Conservation (phyloP, 2,888 invertebrate species). For the Andricus curvator region DNA sequence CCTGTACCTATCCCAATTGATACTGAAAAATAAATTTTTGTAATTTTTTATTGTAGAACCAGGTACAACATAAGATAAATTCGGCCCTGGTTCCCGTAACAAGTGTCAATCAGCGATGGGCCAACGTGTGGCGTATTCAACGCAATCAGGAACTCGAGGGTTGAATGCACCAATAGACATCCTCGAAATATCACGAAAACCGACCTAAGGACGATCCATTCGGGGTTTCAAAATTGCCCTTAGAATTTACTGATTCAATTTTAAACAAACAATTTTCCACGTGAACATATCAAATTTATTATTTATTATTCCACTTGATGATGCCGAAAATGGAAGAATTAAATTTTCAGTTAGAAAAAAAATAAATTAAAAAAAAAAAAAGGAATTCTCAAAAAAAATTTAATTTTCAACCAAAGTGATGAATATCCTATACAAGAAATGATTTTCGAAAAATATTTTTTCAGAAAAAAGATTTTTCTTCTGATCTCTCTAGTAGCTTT, state of each 20-base stretch:
- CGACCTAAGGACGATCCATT: constrained; percentile 47
- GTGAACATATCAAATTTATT: too few species aligned
- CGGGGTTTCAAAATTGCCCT: neutral
- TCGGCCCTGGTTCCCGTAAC: constrained; percentile 64
- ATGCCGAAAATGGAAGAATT: too few species aligned
- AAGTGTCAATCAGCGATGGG: constrained; percentile 73
- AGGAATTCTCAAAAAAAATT: too few species aligned
- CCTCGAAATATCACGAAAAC: constrained; percentile 49
- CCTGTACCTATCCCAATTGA: neutral
- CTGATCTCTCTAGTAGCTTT: too few species aligned
- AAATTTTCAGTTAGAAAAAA: too few species aligned
- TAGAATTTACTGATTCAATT: neutral
- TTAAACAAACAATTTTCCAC: too few species aligned
- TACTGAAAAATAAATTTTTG: neutral
- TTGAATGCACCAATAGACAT: constrained; percentile 60
- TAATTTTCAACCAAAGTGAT: too few species aligned
- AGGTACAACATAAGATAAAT: neutral
- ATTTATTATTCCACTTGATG: too few species aligned
- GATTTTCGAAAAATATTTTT: too few species aligned
- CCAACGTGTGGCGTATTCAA: constrained; percentile 61
- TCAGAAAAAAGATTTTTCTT: too few species aligned
- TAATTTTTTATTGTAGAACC: neutral
- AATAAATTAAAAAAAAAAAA: too few species aligned
- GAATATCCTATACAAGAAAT: too few species aligned
- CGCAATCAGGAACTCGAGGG: constrained; percentile 65